Base-by-base conservation (phyloP, 2,888 invertebrate species). In the Lamproptera curius region DNA sequence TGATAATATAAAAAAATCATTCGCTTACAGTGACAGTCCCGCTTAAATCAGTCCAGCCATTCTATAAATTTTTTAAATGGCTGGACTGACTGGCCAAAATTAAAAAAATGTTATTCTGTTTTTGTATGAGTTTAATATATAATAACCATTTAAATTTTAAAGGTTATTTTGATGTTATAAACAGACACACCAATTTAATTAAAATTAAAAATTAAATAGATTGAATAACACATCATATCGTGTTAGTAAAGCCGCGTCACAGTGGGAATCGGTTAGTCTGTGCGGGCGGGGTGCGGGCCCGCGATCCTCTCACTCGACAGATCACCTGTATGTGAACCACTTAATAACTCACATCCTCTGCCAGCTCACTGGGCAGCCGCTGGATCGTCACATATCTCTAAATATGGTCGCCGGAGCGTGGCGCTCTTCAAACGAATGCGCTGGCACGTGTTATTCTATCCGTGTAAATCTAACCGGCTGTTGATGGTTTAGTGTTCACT, bases 261-360 rank as follows among this genome's bases (percentile, higher is more conserved):
- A 57, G 57, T 58, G 59, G 57, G 60, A 61, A 59, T 51, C 55
- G 58, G 60, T 59, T 58, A 52, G 54, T 56, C 54, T 56, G 49
- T 54, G 54, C 42, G 55, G 57, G 50, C 39, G n/a, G 38, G 45
- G 54, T 42, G 57, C 58, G 55, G 56, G 72, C 70, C 66, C 65
- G 67, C 77, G 79, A 83, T 81, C 79, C 77, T 85, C 84, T 83
- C 87, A 86, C 83, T 83, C 82, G 82, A 83, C 78, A 80, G 86
- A 84, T 85, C 85, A 86, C 79, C 83, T 86, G 87, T 83, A 82
- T 80, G 81, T 83, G 82, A 82, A 83, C 81, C 80, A 84, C 83
- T 84, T 84, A 85, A 85, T 85, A 65, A 82, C 86, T 85, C 86
- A 80, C 85, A 82, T 85, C 85, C 83, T 78, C 76, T 73, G 72